Percentiles rank a stretch among this genome's conserved stretches.
Evolutionary conservation across 2,888 invertebrate species (phyloP).

Genomic region (Orchestes rusci): DNA sequence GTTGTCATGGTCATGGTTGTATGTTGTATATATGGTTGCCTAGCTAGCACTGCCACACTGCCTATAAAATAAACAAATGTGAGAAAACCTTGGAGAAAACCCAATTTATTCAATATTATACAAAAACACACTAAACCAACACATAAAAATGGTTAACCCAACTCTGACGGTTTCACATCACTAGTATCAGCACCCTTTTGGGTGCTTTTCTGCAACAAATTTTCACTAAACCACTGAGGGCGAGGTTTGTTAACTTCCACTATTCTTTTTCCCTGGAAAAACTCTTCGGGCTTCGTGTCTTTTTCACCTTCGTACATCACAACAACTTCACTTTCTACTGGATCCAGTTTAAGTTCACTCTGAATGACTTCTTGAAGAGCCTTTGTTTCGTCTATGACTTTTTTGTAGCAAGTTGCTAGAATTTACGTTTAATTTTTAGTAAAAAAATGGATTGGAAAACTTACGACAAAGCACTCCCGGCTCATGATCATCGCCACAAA

Average conservation of each 20-base stretch:
- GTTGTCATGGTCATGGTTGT: too few relatives aligned
- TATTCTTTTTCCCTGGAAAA: constrained; percentile 66
- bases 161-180: constrained; percentile 66
- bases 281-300: constrained; percentile 54
- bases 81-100: too few relatives aligned
- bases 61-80: too few relatives aligned
- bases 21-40: too few relatives aligned
- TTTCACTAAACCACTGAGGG: constrained; percentile 83
- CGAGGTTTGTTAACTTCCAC: constrained; percentile 80
- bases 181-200: constrained; percentile 61
- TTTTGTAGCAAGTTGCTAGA: constrained; percentile 78
- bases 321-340: constrained; percentile 77
- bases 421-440: constrained; percentile 23
- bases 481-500: constrained; percentile 82
- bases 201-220: constrained; percentile 72
- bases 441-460: constrained; percentile 5
- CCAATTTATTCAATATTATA: too few relatives aligned
- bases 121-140: too few relatives aligned
- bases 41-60: too few relatives aligned
- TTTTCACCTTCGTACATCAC: constrained; percentile 81
- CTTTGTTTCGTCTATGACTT: constrained; percentile 73
- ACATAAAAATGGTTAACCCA: too few relatives aligned
- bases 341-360: constrained; percentile 59
- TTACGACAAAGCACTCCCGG: constrained; percentile 73
- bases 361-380: constrained; percentile 70